Conservation (phyloP, 1,140 invertebrate genomes). For the Euura lappo region DNA sequence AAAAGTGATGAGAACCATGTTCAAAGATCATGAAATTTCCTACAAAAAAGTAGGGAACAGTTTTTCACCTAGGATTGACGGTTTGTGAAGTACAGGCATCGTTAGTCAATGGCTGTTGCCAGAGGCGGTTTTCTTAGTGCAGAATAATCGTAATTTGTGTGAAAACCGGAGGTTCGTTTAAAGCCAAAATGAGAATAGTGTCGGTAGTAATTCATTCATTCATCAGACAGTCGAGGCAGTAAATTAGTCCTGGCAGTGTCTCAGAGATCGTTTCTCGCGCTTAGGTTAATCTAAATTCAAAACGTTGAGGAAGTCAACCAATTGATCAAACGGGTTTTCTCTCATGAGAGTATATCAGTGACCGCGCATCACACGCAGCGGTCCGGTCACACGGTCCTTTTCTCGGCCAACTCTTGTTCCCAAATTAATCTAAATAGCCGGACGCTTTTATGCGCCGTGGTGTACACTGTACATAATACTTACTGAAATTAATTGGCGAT, state of each 20-base stretch:
- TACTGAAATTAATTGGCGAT: conserved; percentile 4
- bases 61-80: too few species aligned
- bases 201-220: too few species aligned
- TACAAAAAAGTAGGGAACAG: too few species aligned
- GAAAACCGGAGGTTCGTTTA: too few species aligned
- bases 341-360: background rate
- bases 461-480: background rate
- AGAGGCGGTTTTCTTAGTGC: too few species aligned
- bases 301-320: conserved; percentile 5
- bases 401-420: background rate
- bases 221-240: too few species aligned
- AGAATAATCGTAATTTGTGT: too few species aligned
- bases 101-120: too few species aligned
- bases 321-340: background rate
- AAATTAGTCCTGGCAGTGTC: too few species aligned
- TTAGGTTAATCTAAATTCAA: conserved; percentile 9
- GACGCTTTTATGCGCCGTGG: background rate
- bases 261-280: background rate
- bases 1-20: background rate
- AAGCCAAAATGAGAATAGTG: too few species aligned
- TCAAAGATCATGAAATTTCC: conserved; percentile 6
- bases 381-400: background rate
- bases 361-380: background rate
- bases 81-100: too few species aligned
- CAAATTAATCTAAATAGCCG: background rate